A percentile compares a stretch with the other conserved stretches of the same genome.
phyloP scores from a whole-genome alignment of 2,113 vertebrate genomes.

The Cromileptes altivelis region DNA sequence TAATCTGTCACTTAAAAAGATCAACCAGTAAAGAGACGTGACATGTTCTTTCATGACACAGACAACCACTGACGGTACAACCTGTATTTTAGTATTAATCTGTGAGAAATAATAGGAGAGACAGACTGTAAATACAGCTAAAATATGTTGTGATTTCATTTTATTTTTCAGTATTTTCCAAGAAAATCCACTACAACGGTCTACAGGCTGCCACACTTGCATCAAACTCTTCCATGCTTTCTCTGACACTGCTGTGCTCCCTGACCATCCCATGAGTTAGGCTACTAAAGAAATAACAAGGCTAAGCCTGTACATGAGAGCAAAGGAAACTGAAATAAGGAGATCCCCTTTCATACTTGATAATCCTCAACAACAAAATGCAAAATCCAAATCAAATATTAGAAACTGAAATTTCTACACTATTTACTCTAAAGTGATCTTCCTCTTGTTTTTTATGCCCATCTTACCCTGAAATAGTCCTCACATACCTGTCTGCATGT shows the following conservation, averaged over 20 bases:
- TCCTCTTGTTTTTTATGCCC: not conserved
- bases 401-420: not conserved
- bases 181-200: not conserved
- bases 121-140: not conserved
- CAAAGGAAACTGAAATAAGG: not conserved
- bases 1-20: slow-evolving; percentile 38
- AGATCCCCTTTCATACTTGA: not conserved
- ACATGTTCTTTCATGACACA: slow-evolving; percentile 13
- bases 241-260: not conserved
- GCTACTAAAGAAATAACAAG: not conserved
- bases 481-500: slow-evolving; percentile 64
- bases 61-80: not conserved
- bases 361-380: not conserved
- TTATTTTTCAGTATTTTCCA: not conserved
- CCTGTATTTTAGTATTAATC: not conserved
- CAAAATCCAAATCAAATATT: not conserved
- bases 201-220: not conserved
- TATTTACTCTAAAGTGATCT: too few species aligned
- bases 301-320: not conserved
- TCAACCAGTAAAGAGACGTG: slow-evolving; percentile 5
- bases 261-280: not conserved
- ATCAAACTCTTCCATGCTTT: not conserved
- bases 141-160: not conserved
- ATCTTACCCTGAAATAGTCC: not conserved
- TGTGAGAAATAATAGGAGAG: not conserved